Evolutionary conservation across 2,113 vertebrate genomes (phyloP), one percentile per base, ranked within the genome.

Genomic region (Percopsis transmontana): DNA sequence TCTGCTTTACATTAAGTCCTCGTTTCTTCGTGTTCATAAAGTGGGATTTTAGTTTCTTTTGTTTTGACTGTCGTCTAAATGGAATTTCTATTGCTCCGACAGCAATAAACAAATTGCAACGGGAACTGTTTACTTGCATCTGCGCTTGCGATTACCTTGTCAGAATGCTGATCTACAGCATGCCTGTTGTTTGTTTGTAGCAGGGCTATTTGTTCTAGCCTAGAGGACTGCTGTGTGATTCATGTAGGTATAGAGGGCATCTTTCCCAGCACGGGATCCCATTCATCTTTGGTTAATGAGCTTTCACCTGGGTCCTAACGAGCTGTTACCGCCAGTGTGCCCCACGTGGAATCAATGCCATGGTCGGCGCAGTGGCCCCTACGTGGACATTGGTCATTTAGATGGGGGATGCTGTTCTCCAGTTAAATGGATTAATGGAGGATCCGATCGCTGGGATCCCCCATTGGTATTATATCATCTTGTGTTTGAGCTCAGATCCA

Each of bases 231-330:
- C 62, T 67, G 19, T 64, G 64, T 81, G 68, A 84, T 81, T 79
- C 79, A 80, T 74, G 76, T 60, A 64, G 72, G 79, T 73, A 73
- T 59, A 79, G 19, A 47, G 39, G 81, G 78, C 76, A 66, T 18
- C 57, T 74, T 77, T 91, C 79, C 88, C 76, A 78, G 62, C 56
- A 12, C 38, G 70, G 9, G 27, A 58, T 83, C 68, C 61, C 77
- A 87, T 90, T 87, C 72, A 81, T 91, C 90, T 88, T 83, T 59
- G 72, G 59, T 79, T 91, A 92, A 92, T 81, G 80, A 90, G 86
- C 82, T 81, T 82, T 92, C 86, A 83, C 79, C 83, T 82, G 54
- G 66, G 66, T 80, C 73, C 80, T 90, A 88, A 91, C 57, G 73
- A 91, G 88, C 76, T 76, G 80, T 89, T 84, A 90, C 89, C 85